phyloP scores from a whole-genome alignment of 2,888 invertebrate species.

The Sinopyrophorus schimmeli region DNA sequence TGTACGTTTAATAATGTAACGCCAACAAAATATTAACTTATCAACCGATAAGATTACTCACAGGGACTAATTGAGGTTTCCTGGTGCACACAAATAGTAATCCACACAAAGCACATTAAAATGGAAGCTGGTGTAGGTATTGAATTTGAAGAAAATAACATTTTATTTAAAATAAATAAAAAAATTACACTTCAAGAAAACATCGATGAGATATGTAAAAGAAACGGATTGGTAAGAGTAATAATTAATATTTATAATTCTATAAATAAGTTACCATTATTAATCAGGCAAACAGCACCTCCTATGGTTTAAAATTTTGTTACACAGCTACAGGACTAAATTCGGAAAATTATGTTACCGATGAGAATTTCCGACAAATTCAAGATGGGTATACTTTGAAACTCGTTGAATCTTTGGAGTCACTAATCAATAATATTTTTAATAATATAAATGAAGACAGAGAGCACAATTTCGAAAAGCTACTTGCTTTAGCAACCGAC shows the following conservation, averaged over 20 bases:
- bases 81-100: slow-evolving; percentile 5
- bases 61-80: slow-evolving; percentile 21
- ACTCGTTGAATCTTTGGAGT: slow-evolving; percentile 45
- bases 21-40: slow-evolving; percentile 16
- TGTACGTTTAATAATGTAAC: slow-evolving; percentile 8
- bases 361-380: slow-evolving; percentile 44
- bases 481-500: slow-evolving; percentile 44
- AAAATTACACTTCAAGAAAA: slow-evolving; percentile 30
- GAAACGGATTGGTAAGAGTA: slow-evolving; percentile 29
- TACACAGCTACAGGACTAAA: slow-evolving; percentile 38
- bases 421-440: slow-evolving; percentile 44
- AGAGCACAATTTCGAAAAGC: slow-evolving; percentile 37
- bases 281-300: slow-evolving; percentile 22
- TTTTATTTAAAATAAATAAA: slow-evolving; percentile 34
- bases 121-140: slow-evolving; percentile 37
- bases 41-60: slow-evolving; percentile 28
- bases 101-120: slow-evolving; percentile 2
- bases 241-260: neutral
- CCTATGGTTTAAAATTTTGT: slow-evolving; percentile 46
- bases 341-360: slow-evolving; percentile 42
- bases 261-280: neutral
- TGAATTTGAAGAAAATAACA: slow-evolving; percentile 26
- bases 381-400: slow-evolving; percentile 48
- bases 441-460: slow-evolving; percentile 13
- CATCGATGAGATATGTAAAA: slow-evolving; percentile 32